phyloP scores from a whole-genome alignment of 2,888 invertebrate species.

The Agriotes lineatus region DNA sequence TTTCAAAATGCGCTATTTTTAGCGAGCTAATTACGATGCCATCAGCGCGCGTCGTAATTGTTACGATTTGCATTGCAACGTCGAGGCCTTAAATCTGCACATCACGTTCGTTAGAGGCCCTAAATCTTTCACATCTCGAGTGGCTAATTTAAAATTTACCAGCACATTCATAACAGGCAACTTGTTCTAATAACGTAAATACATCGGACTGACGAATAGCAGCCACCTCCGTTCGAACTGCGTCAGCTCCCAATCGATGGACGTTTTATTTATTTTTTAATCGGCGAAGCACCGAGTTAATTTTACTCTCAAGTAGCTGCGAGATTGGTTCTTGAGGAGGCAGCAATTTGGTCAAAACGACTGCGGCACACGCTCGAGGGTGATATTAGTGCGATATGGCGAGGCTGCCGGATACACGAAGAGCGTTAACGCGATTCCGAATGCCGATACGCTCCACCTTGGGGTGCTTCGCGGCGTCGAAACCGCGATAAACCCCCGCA shows the following conservation, averaged over 20 bases:
- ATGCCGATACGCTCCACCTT: background rate
- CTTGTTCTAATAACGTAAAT: constrained; percentile 15
- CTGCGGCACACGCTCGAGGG: background rate
- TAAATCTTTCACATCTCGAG: constrained; percentile 17
- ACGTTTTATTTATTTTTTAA: constrained; percentile 10
- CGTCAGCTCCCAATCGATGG: background rate
- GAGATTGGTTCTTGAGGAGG: background rate
- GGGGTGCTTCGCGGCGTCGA: constrained; percentile 8
- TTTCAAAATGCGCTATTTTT: background rate
- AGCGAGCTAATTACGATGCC: background rate
- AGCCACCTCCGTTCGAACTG: background rate
- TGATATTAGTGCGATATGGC: constrained; percentile 13
- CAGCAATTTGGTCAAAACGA: constrained; percentile 4
- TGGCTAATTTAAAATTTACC: constrained; percentile 16
- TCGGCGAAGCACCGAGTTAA: background rate
- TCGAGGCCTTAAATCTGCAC: background rate
- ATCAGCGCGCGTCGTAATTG: background rate
- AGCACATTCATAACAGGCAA: constrained; percentile 16
- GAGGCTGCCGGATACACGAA: constrained; percentile 1
- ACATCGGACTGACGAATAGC: constrained; percentile 3
- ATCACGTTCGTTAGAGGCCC: constrained; percentile 9
- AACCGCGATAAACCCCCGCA: constrained; percentile 4
- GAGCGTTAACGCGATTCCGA: constrained; percentile 14
- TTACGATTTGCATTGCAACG: background rate
- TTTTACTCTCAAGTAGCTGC: background rate